phyloP scores from a whole-genome alignment of 2,888 invertebrate species.

The Limenitis camilla region DNA sequence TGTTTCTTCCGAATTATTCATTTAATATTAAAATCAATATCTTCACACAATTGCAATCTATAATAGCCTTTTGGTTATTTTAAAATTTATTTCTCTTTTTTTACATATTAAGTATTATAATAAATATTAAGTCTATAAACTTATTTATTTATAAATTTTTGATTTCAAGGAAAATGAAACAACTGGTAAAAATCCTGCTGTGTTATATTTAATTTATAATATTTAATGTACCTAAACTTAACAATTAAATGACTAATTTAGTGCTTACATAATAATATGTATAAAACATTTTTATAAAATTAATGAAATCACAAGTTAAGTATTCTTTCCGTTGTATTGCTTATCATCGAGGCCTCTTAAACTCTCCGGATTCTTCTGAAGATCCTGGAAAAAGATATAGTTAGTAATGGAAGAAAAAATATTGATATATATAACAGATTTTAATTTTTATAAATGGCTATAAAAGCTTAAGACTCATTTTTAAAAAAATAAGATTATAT shows the following conservation, averaged over 20 bases:
- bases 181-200: slow-evolving; percentile 21
- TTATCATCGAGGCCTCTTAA: slow-evolving; percentile 60
- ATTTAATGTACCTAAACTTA: slow-evolving; percentile 36
- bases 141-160: background rate
- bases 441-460: too few relatives aligned
- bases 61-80: too few relatives aligned
- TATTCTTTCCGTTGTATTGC: slow-evolving; percentile 33
- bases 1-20: too few relatives aligned
- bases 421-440: too few relatives aligned
- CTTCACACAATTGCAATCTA: too few relatives aligned
- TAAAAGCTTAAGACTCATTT: too few relatives aligned
- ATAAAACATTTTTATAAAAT: slow-evolving; percentile 39
- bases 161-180: slow-evolving; percentile 3
- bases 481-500: too few relatives aligned
- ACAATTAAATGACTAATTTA: slow-evolving; percentile 63
- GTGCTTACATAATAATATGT: slow-evolving; percentile 41
- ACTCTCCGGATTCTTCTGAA: slow-evolving; percentile 67
- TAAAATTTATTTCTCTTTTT: too few relatives aligned
- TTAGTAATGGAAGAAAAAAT: background rate
- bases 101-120: too few relatives aligned
- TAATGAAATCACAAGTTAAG: slow-evolving; percentile 65
- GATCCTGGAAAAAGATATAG: slow-evolving; percentile 43
- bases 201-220: slow-evolving; percentile 28
- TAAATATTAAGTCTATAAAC: too few relatives aligned
- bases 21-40: too few relatives aligned